A percentile compares a stretch with the other conserved stretches of the same genome.
Conservation (phyloP, 1,140 invertebrate species). For the Hyles vespertilio region DNA sequence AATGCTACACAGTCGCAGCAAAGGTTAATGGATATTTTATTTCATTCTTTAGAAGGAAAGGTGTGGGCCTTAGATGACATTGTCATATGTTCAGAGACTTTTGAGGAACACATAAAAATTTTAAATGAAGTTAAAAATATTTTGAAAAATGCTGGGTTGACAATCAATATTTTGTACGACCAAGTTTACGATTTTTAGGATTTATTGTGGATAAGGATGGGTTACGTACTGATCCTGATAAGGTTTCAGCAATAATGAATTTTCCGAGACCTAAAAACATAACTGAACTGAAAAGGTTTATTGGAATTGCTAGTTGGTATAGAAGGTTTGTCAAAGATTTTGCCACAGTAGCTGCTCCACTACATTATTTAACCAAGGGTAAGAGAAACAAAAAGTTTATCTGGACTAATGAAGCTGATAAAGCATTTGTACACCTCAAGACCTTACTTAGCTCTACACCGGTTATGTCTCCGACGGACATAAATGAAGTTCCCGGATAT, state of each 20-base stretch:
- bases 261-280: slow-evolving; percentile 55
- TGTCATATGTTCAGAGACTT: slow-evolving; percentile 35
- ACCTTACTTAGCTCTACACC: slow-evolving; percentile 39
- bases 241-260: slow-evolving; percentile 57
- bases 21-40: slow-evolving; percentile 35
- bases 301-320: too few species aligned
- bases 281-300: too few species aligned
- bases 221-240: slow-evolving; percentile 53
- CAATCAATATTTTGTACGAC: slow-evolving; percentile 32
- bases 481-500: too few species aligned
- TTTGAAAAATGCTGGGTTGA: slow-evolving; percentile 31
- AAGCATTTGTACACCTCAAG: slow-evolving; percentile 40
- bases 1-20: slow-evolving; percentile 28
- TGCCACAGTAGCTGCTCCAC: slow-evolving; percentile 42
- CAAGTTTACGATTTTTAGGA: slow-evolving; percentile 38
- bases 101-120: slow-evolving; percentile 37
- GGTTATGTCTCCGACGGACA: too few species aligned
- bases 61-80: slow-evolving; percentile 47
- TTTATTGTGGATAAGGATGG: slow-evolving; percentile 46
- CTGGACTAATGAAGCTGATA: slow-evolving; percentile 28
- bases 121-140: slow-evolving; percentile 29
- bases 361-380: slow-evolving; percentile 50
- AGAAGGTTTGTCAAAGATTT: too few species aligned
- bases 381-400: slow-evolving; percentile 23
- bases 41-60: slow-evolving; percentile 26